A percentile compares a stretch with the other conserved stretches of the same genome.
These are phyloP conservation scores for Aphidius ervi DNA, from an alignment of 1,140 invertebrate genomes.

Conservation along the genomic window DNA sequence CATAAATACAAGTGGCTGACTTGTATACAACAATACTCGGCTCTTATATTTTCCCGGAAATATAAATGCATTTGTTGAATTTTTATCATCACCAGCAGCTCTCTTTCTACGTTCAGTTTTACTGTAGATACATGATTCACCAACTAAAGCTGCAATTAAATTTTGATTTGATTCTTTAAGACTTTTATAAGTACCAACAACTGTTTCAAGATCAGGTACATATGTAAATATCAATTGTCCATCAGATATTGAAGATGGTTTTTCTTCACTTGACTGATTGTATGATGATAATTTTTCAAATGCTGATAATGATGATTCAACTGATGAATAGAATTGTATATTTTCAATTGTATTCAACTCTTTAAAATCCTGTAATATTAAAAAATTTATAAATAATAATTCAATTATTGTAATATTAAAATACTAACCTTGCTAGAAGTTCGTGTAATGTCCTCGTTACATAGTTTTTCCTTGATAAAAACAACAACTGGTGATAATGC, in stretches of 20 bases:
- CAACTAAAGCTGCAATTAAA: constrained; percentile 38
- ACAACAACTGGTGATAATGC: constrained; percentile 29
- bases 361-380: constrained; percentile 29
- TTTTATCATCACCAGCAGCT: constrained; percentile 6
- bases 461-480: constrained; percentile 38
- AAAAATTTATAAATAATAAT: constrained; percentile 8
- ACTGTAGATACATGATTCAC: constrained; percentile 38
- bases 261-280: constrained; percentile 32
- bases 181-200: constrained; percentile 36
- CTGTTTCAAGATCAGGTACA: constrained; percentile 32
- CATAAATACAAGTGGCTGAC: background rate
- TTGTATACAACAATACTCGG: constrained; percentile 37
- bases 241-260: constrained; percentile 31
- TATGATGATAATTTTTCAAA: constrained; percentile 35
- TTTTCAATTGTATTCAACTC: constrained; percentile 25
- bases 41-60: constrained; percentile 7
- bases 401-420: constrained; percentile 1
- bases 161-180: constrained; percentile 34
- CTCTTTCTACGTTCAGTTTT: constrained; percentile 37
- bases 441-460: constrained; percentile 40
- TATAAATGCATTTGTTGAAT: constrained; percentile 21
- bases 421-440: constrained; percentile 34
- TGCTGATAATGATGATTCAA: constrained; percentile 33
- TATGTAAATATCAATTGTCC: constrained; percentile 30
- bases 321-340: constrained; percentile 35